These are phyloP conservation scores for Pantherophis guttatus DNA, from an alignment of 2,113 vertebrate species.

Conservation along the genomic window DNA sequence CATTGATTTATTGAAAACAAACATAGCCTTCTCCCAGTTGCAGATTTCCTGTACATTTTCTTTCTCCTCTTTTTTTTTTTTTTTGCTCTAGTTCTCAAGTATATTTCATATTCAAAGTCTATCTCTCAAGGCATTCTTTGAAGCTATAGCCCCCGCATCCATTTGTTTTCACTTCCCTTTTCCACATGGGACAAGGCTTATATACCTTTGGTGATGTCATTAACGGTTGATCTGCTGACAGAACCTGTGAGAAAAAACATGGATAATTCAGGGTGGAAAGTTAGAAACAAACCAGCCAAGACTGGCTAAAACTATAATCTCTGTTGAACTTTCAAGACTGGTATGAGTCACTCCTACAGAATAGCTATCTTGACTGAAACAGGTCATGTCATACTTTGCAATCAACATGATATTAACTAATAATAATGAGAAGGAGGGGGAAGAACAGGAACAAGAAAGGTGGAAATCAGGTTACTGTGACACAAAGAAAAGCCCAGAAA, in stretches of 20 bases:
- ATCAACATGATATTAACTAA: constrained; percentile 40
- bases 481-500: background rate
- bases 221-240: constrained; percentile 33
- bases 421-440: constrained; percentile 39
- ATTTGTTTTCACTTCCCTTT: constrained; percentile 54
- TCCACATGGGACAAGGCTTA: constrained; percentile 15
- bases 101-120: constrained; percentile 50
- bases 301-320: constrained; percentile 49
- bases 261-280: constrained; percentile 25
- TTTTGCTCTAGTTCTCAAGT: background rate
- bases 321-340: constrained; percentile 27
- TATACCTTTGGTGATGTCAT: constrained; percentile 46
- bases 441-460: background rate
- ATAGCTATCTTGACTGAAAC: constrained; percentile 36
- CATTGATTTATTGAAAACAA: constrained; percentile 69
- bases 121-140: constrained; percentile 5
- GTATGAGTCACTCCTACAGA: constrained; percentile 38
- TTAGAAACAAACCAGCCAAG: constrained; percentile 29
- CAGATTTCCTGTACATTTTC: background rate
- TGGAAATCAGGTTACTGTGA: constrained; percentile 29
- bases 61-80: background rate
- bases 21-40: constrained; percentile 45
- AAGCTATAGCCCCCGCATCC: constrained; percentile 40
- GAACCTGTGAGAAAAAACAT: constrained; percentile 57
- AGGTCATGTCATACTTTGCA: constrained; percentile 39